Conservation (phyloP, 2,888 invertebrate species). For the Herminia tarsipennalis region DNA sequence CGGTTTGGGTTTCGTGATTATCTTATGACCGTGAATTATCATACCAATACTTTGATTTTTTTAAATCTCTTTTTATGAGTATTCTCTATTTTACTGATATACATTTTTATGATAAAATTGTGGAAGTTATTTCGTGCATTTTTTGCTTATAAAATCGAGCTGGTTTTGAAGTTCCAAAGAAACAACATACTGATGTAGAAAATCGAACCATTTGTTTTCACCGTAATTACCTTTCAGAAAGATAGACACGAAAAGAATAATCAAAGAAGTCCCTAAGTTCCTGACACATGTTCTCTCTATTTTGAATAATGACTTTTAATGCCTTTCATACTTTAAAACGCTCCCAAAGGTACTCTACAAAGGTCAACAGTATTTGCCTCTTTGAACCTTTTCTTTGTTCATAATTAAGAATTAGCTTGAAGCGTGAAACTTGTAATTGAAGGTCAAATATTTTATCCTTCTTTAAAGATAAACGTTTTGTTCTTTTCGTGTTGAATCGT, state of each 20-base stretch:
- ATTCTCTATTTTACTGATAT: too few species aligned
- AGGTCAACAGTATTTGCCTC: conserved; percentile 42
- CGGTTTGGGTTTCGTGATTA: background rate
- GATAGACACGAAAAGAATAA: conserved; percentile 19
- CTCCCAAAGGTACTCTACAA: conserved; percentile 36
- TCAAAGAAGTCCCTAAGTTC: conserved; percentile 18
- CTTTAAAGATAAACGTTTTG: conserved; percentile 12
- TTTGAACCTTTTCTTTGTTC: conserved; percentile 38
- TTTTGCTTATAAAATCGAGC: too few species aligned
- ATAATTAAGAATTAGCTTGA: conserved; percentile 41
- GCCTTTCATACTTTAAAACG: conserved; percentile 43
- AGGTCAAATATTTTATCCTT: conserved; percentile 30
- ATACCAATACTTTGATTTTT: too few species aligned
- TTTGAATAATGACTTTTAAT: conserved; percentile 52
- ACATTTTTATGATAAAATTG: too few species aligned
- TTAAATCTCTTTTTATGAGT: too few species aligned
- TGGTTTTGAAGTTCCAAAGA: too few species aligned
- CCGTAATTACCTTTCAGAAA: conserved; percentile 11
- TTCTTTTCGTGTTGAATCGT: background rate
- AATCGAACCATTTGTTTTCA: background rate
- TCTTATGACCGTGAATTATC: background rate
- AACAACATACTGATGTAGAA: too few species aligned
- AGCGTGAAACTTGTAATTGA: conserved; percentile 42
- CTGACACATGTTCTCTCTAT: conserved; percentile 30
- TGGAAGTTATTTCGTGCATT: too few species aligned